Conservation (phyloP, 2,797 vertebrate species). For the Bradypodion ventrale region DNA sequence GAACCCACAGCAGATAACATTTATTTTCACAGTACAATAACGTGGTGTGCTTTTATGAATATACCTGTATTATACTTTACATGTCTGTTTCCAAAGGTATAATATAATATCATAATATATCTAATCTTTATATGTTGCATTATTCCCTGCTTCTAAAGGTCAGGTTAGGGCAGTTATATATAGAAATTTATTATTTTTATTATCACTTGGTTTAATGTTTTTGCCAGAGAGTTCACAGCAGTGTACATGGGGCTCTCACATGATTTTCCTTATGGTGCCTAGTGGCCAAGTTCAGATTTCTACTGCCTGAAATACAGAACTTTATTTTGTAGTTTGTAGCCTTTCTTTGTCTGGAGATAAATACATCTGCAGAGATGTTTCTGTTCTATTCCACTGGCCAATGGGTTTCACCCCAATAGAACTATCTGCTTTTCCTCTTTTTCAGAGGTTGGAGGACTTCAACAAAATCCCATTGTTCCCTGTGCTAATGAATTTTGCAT, state of each 20-base stretch:
- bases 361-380: neutral
- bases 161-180: conserved; percentile 19
- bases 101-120: conserved; percentile 33
- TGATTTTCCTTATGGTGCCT: neutral
- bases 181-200: conserved; percentile 33
- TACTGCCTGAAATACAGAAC: neutral
- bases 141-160: conserved; percentile 35
- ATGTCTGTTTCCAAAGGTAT: neutral
- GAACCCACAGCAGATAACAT: neutral
- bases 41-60: neutral
- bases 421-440: neutral
- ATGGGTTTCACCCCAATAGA: neutral
- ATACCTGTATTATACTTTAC: conserved; percentile 15
- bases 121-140: conserved; percentile 39
- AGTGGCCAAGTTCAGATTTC: neutral
- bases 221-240: conserved; percentile 1
- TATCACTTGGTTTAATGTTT: conserved; percentile 9
- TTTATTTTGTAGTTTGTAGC: neutral
- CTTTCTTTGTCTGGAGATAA: neutral
- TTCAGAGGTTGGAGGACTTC: neutral
- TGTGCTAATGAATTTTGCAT: neutral
- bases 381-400: neutral
- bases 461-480: neutral
- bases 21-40: conserved; percentile 4
- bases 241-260: neutral